Conservation (phyloP, 2,113 vertebrate genomes). For the Pseudopipra pipra region DNA sequence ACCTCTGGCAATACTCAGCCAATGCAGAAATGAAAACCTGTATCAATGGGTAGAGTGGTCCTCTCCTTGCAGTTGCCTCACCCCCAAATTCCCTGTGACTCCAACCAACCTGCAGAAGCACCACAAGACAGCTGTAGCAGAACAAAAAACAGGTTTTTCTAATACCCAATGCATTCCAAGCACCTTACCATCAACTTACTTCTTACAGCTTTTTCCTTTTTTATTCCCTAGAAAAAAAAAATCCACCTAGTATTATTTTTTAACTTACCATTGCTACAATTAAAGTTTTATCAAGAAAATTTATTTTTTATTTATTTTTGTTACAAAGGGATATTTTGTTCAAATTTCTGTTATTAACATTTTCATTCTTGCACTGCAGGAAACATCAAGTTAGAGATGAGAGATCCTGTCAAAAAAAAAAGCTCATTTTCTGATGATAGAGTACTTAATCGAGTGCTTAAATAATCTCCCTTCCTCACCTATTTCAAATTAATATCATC, state of each 20-base stretch:
- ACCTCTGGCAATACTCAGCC: neutral
- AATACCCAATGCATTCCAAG: neutral
- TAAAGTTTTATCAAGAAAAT: neutral
- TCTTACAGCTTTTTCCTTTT: neutral
- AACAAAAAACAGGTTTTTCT: neutral
- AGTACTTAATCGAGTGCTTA: neutral
- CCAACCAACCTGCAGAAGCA: neutral
- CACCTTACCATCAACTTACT: neutral
- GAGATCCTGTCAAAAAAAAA: neutral
- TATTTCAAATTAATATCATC: neutral
- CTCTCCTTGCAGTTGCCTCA: neutral
- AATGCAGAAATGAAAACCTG: neutral
- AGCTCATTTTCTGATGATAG: neutral
- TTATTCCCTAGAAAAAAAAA: neutral
- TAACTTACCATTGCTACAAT: neutral
- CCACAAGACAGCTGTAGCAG: rapidly evolving
- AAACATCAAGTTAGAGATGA: neutral
- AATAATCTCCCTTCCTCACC: neutral
- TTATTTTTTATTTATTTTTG: neutral
- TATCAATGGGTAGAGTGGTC: neutral
- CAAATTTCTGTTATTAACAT: neutral
- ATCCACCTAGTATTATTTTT: neutral
- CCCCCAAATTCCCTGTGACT: neutral
- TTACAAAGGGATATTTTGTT: neutral
- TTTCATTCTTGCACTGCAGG: neutral